Base-by-base conservation (phyloP, 2,888 invertebrate species). In the Morpho achilles region DNA sequence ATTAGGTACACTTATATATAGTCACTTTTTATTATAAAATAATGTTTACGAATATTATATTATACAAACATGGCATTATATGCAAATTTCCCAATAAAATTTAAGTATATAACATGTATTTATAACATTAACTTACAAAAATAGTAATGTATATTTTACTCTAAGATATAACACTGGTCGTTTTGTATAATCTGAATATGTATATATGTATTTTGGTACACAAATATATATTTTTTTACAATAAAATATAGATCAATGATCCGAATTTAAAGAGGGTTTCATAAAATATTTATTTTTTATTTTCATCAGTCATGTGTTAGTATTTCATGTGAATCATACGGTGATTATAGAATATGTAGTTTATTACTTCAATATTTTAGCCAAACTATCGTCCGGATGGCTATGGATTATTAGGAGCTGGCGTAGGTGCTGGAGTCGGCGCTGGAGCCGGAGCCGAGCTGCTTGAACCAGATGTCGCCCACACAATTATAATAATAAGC, bases 401-500 rank as follows among this genome's bases (percentile, higher is more conserved):
- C 23, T 74, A 72, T 16, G 68, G 67, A n/a, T 65, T 16, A 16
- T 16, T 62, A 6, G 60, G 50, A n/a, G 61, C 39, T 7, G 58
- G 45, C 41, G 78, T 69, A 47, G 82, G 61, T 32, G 73, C 70
- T n/a, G 67, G 66, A 7, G 65, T 51, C 7, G 63, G 57, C 8
- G 67, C 62, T 2, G 67, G 59, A 9, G 70, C 66, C 43, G 75
- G 63, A 40, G 74, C 46, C 4, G 69, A 50, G 4, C 66, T 46
- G 50, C 59, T 53, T 7, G 67, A 56, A 42, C 86, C 83, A 58
- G 82, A 79, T 41, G 86, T 80, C 55, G 87, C 84, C 83, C 85
- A 91, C 65, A 96, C 94, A 84, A 96, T 94, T 77, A 97, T 95
- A 76, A 97, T 95, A 83, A 96, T 95, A 86, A 97, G 91, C 80